A percentile compares a stretch with the other conserved stretches of the same genome.
Evolutionary conservation across 2,797 vertebrate genomes (phyloP).

Genomic region (Vipera latastei): DNA sequence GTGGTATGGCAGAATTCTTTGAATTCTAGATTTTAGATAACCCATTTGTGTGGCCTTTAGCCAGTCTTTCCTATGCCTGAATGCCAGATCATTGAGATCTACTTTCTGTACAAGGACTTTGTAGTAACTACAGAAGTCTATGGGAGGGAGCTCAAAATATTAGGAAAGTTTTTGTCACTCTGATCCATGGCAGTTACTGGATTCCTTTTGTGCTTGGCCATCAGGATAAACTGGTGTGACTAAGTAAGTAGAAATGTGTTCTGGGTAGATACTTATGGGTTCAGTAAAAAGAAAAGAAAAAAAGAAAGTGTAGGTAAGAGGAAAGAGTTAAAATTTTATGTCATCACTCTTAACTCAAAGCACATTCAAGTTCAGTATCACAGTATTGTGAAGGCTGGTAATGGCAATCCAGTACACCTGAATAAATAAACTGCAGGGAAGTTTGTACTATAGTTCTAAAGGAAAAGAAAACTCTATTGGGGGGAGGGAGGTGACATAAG

Average conservation of each 20-base stretch:
- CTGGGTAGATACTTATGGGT: constrained; percentile 54
- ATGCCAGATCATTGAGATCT: not conserved
- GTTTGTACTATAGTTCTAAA: not conserved
- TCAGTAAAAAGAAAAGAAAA: constrained; percentile 47
- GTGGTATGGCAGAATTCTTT: not conserved
- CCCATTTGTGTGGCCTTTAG: too few species aligned
- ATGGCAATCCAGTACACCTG: constrained; percentile 63
- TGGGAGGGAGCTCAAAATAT: constrained; percentile 41
- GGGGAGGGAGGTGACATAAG: fast-evolving
- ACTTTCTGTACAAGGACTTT: not conserved
- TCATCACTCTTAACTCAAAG: constrained; percentile 64
- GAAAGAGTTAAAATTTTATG: constrained; percentile 67
- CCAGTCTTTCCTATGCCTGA: not conserved
- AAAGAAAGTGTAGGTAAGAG: constrained; percentile 45
- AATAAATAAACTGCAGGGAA: constrained; percentile 53
- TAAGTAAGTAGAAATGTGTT: constrained; percentile 61
- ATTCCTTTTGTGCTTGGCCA: constrained; percentile 66
- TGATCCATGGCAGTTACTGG: constrained; percentile 53
- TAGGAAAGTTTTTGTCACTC: constrained; percentile 56
- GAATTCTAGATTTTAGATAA: not conserved
- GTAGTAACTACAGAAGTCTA: constrained; percentile 24
- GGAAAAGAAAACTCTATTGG: not conserved
- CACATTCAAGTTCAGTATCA: constrained; percentile 41
- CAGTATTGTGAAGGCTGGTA: constrained; percentile 59
- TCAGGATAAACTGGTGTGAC: constrained; percentile 58